These are phyloP conservation scores for Mionectes olivaceus DNA, from an alignment of 2,797 vertebrate genomes.

Conservation along the genomic window DNA sequence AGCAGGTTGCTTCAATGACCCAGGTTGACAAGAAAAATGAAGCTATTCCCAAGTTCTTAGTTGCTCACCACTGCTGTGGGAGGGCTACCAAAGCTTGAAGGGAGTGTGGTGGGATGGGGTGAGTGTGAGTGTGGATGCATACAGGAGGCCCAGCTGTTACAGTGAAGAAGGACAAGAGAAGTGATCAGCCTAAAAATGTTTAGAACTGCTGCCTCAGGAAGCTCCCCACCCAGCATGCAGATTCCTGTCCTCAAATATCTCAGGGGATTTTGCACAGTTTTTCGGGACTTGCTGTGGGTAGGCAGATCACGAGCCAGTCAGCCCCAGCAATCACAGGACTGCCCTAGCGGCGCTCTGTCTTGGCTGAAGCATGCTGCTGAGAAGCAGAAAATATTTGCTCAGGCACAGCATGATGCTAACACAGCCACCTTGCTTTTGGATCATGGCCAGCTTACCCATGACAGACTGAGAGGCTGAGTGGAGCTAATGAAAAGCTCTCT, in stretches of 20 bases:
- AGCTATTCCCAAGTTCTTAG: neutral
- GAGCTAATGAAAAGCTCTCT: neutral
- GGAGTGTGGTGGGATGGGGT: neutral
- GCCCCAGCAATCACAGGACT: neutral
- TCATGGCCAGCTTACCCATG: neutral
- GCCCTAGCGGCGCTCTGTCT: neutral
- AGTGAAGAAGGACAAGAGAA: neutral
- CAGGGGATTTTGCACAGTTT: neutral
- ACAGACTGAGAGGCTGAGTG: neutral
- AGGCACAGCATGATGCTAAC: neutral
- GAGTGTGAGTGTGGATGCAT: neutral
- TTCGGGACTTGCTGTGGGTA: neutral
- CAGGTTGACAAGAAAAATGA: neutral
- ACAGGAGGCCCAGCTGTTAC: neutral
- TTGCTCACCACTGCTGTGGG: neutral
- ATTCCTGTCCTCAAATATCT: neutral
- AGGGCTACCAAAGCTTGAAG: neutral
- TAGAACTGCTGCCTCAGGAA: neutral
- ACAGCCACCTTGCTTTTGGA: neutral
- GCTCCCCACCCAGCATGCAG: neutral
- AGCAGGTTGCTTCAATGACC: neutral
- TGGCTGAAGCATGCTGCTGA: neutral
- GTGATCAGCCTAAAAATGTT: neutral
- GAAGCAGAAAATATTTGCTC: slow-evolving; percentile 14
- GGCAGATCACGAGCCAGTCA: neutral